These are phyloP conservation scores for Bucco capensis DNA, from an alignment of 2,113 vertebrate species.

Conservation along the genomic window DNA sequence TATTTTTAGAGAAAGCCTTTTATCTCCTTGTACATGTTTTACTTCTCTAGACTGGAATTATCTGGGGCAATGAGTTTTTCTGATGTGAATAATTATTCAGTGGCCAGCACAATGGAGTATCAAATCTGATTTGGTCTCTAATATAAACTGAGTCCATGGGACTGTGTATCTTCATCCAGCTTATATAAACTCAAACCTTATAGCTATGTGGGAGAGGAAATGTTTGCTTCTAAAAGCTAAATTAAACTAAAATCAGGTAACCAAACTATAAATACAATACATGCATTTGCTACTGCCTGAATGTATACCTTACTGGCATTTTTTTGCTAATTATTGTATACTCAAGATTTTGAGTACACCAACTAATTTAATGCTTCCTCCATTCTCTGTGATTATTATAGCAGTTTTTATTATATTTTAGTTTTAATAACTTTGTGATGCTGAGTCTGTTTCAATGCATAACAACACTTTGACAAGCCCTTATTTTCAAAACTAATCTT, in stretches of 20 bases:
- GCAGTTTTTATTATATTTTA: neutral
- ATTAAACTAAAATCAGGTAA: neutral
- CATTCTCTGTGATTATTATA: conserved; percentile 16
- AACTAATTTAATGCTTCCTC: neutral
- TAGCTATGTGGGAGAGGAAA: neutral
- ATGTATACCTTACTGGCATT: neutral
- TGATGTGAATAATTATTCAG: neutral
- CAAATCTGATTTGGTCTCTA: neutral
- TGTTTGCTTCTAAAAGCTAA: neutral
- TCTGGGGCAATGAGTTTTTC: neutral
- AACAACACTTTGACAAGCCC: conserved; percentile 9
- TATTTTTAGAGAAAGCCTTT: neutral
- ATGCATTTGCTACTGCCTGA: neutral
- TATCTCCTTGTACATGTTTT: neutral
- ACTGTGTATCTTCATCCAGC: neutral
- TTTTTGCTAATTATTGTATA: neutral
- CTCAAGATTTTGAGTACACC: neutral
- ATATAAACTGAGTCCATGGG: neutral
- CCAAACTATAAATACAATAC: neutral
- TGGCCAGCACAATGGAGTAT: neutral
- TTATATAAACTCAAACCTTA: neutral
- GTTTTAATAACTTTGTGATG: neutral
- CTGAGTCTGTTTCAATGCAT: neutral
- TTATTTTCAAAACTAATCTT: conserved; percentile 14
- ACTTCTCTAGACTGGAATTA: neutral